Evolutionary conservation across 1,140 invertebrate species (phyloP).

Genomic region (Scaptomyza montana): DNA sequence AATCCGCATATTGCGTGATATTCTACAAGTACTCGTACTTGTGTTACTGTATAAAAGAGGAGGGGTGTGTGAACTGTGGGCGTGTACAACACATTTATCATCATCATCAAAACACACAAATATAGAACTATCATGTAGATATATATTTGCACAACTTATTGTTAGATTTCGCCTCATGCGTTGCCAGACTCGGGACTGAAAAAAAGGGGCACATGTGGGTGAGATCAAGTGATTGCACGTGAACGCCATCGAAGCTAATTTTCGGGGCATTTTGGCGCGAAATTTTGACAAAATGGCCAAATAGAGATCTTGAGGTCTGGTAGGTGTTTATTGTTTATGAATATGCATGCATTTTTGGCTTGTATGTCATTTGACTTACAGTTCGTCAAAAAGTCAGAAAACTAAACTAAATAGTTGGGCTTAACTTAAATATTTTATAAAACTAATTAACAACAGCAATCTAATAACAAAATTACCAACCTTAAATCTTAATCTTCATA

Average conservation of each 20-base stretch:
- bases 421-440: too few relatives aligned
- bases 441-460: too few relatives aligned
- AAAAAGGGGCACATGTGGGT: conserved; percentile 46
- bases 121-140: background rate
- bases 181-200: conserved; percentile 21
- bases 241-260: conserved; percentile 50
- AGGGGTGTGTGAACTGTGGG: background rate
- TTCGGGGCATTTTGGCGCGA: conserved; percentile 37
- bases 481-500: too few relatives aligned
- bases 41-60: background rate
- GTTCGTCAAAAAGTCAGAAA: too few relatives aligned
- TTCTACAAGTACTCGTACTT: conserved; percentile 10
- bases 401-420: too few relatives aligned
- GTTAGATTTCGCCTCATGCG: conserved; percentile 21
- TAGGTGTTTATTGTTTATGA: conserved; percentile 38
- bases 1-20: conserved; percentile 31
- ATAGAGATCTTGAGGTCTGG: conserved; percentile 18
- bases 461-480: too few relatives aligned
- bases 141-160: conserved; percentile 69
- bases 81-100: conserved; percentile 40
- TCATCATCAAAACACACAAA: conserved; percentile 26
- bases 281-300: conserved; percentile 43
- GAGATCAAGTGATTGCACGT: conserved; percentile 76
- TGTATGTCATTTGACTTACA: background rate
- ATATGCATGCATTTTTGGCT: conserved; percentile 21